Conservation (phyloP, 2,113 vertebrate genomes). For the Pitta sordida region DNA sequence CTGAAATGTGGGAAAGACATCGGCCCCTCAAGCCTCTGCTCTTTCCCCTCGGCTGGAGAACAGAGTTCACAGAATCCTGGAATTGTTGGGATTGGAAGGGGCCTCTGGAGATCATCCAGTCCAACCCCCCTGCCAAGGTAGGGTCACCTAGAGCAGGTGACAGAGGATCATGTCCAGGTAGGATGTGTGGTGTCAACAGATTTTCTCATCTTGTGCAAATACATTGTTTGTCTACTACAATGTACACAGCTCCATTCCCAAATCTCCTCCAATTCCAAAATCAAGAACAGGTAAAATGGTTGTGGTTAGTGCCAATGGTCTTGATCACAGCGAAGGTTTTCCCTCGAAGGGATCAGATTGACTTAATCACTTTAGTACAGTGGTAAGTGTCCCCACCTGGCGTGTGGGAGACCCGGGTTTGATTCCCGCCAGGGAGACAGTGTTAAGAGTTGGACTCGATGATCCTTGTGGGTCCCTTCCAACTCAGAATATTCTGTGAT, state of each 20-base stretch:
- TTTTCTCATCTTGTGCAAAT: neutral
- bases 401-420: too few relatives aligned
- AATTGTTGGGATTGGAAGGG: neutral
- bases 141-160: neutral
- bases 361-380: too few relatives aligned
- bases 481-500: too few relatives aligned
- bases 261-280: neutral
- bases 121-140: neutral
- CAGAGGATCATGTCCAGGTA: neutral
- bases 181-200: neutral
- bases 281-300: neutral
- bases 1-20: neutral
- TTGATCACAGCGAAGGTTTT: neutral
- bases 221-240: neutral
- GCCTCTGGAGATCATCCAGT: neutral
- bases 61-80: neutral
- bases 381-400: too few relatives aligned
- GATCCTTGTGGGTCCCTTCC: too few relatives aligned
- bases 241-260: neutral
- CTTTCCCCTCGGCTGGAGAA: accelerated
- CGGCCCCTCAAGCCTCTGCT: neutral
- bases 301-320: too few relatives aligned
- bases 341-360: neutral
- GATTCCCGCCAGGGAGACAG: too few relatives aligned
- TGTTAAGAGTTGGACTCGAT: too few relatives aligned